Conservation (phyloP, 2,888 invertebrate genomes). For the Apodemia mormo region DNA sequence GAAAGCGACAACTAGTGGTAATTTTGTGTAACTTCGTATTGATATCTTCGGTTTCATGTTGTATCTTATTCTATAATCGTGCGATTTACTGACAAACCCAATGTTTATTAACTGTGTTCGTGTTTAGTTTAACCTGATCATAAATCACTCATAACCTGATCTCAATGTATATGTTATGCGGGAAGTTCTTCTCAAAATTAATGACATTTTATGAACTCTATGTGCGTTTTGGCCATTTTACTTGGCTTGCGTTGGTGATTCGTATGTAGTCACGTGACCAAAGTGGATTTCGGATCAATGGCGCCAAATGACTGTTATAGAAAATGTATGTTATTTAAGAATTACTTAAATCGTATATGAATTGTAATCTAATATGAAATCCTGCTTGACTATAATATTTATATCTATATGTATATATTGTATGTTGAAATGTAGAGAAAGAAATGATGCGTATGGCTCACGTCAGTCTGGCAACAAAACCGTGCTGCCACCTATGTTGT, state of each 20-base stretch:
- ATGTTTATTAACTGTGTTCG: conserved; percentile 67
- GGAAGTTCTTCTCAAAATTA: conserved; percentile 73
- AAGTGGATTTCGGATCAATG: conserved; percentile 79
- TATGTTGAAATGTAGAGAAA: conserved; percentile 40
- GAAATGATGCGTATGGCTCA: conserved; percentile 75
- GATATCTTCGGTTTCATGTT: conserved; percentile 76
- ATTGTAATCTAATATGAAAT: conserved; percentile 46
- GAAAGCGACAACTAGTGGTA: conserved; percentile 68
- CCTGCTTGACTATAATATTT: conserved; percentile 39
- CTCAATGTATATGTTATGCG: conserved; percentile 71
- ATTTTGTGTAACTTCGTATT: conserved; percentile 69
- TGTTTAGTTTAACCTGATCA: conserved; percentile 54
- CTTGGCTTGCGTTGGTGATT: conserved; percentile 82
- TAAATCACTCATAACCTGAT: conserved; percentile 55
- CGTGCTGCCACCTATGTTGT: conserved; percentile 91
- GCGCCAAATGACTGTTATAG: conserved; percentile 79
- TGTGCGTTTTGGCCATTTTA: conserved; percentile 82
- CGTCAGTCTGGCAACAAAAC: conserved; percentile 81
- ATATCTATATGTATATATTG: conserved; percentile 46
- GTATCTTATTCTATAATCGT: conserved; percentile 67
- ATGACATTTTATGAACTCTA: conserved; percentile 79
- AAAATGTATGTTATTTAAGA: conserved; percentile 72
- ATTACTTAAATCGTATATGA: conserved; percentile 46
- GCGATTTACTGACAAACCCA: conserved; percentile 61
- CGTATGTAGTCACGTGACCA: conserved; percentile 81